These are phyloP conservation scores for Tryphoninae sp. DNA, from an alignment of 2,888 invertebrate species.

Conservation along the genomic window DNA sequence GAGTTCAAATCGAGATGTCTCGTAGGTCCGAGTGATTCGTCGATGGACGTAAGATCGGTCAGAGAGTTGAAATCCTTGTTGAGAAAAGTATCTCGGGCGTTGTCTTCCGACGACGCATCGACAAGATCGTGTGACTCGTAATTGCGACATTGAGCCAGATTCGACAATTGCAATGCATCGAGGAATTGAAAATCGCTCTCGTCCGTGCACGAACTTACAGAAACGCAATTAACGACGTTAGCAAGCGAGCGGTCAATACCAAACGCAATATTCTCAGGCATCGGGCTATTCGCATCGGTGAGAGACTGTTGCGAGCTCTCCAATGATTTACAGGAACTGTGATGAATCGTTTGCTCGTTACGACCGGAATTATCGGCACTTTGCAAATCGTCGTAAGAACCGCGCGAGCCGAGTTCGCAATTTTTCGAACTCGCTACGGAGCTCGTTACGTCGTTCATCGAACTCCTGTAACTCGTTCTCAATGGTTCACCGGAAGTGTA, in stretches of 20 bases:
- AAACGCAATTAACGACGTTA: slow-evolving; percentile 64
- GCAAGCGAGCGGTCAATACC: slow-evolving; percentile 53
- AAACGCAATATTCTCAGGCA: slow-evolving; percentile 66
- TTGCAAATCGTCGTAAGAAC: slow-evolving; percentile 71
- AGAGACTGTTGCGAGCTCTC: slow-evolving; percentile 67
- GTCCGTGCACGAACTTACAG: slow-evolving; percentile 60
- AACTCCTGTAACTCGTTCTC: slow-evolving; percentile 73
- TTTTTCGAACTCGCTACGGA: slow-evolving; percentile 73
- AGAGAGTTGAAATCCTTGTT: slow-evolving; percentile 70
- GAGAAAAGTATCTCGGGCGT: slow-evolving; percentile 53
- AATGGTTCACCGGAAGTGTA: slow-evolving; percentile 60
- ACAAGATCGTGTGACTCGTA: slow-evolving; percentile 4
- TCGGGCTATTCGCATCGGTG: slow-evolving; percentile 68
- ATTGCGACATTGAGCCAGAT: slow-evolving; percentile 47
- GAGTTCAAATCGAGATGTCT: slow-evolving; percentile 66
- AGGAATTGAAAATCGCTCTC: slow-evolving; percentile 63
- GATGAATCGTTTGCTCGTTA: slow-evolving; percentile 67
- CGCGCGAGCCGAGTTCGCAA: slow-evolving; percentile 70
- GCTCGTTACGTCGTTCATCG: slow-evolving; percentile 74
- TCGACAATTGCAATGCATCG: slow-evolving; percentile 58
- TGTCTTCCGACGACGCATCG: slow-evolving; percentile 50
- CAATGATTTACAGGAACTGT: slow-evolving; percentile 66
- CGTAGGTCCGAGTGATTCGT: slow-evolving; percentile 65
- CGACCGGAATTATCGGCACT: slow-evolving; percentile 70
- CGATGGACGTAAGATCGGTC: slow-evolving; percentile 69